A percentile compares a stretch with the other conserved stretches of the same genome.
Conservation (phyloP, 2,888 invertebrate species). For the Phoenoteleia sp. region DNA sequence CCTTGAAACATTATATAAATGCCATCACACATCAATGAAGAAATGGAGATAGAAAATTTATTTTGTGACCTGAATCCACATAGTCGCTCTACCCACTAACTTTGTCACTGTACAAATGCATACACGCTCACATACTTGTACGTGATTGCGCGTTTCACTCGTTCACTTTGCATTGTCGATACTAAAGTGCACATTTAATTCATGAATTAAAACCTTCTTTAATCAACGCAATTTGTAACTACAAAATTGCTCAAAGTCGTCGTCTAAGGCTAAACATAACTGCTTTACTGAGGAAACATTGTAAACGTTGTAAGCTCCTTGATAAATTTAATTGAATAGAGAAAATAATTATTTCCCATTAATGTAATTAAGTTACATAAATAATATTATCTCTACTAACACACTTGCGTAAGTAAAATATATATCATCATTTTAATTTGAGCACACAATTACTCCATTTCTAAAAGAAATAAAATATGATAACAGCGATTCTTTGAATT, state of each 20-base stretch:
- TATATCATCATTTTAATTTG: too few species aligned
- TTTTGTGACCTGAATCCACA: constrained; percentile 83
- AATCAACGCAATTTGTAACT: too few species aligned
- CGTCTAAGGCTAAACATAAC: not conserved
- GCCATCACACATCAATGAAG: too few species aligned
- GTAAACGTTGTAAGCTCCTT: not conserved
- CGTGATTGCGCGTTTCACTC: constrained; percentile 59
- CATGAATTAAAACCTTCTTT: constrained; percentile 57
- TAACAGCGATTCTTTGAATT: too few species aligned
- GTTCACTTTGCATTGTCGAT: constrained; percentile 66
- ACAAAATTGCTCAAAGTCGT: not conserved
- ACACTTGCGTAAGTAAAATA: too few species aligned
- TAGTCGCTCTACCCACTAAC: constrained; percentile 75
- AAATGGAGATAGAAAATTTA: too few species aligned
- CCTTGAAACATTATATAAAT: too few species aligned
- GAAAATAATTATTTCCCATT: too few species aligned
- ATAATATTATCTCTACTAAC: too few species aligned
- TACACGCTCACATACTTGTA: constrained; percentile 15
- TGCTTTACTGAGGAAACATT: not conserved
- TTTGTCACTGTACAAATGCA: constrained; percentile 49
- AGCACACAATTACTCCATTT: too few species aligned
- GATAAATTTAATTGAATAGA: not conserved
- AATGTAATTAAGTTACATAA: too few species aligned
- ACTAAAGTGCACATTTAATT: constrained; percentile 59
- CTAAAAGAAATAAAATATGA: too few species aligned